Conservation (phyloP, 2,113 vertebrate genomes). For the Ahaetulla prasina region DNA sequence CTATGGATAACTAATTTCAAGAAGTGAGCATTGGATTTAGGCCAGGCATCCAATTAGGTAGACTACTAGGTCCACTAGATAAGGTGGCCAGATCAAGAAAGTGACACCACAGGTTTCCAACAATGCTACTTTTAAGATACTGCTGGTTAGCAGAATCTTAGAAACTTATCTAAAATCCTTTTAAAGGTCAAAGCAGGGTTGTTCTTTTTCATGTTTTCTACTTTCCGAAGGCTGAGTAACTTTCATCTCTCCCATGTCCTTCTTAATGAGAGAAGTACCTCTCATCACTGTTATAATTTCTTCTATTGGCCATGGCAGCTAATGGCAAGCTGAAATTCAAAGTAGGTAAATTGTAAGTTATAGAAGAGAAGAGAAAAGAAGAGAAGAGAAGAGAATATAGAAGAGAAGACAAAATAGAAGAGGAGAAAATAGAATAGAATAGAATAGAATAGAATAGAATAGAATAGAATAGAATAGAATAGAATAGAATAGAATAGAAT, state of each 20-base stretch:
- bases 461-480: no score
- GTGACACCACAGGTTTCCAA: neutral
- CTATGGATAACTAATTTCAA: neutral
- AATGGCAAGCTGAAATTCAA: neutral
- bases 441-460: no score
- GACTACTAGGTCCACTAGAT: no score
- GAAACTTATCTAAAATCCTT: neutral
- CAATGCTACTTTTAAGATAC: neutral
- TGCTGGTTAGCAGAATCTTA: neutral
- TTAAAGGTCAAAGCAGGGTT: neutral
- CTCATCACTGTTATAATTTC: neutral
- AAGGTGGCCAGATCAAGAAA: neutral
- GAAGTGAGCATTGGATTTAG: neutral
- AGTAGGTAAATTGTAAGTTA: neutral
- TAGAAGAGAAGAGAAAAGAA: no score
- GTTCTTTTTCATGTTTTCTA: neutral
- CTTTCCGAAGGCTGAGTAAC: neutral
- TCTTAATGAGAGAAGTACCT: neutral
- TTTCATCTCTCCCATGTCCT: neutral
- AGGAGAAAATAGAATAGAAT: no score
- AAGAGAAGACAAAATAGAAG: no score
- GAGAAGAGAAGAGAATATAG: no score
- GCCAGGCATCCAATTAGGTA: neutral
- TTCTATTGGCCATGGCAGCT: neutral
- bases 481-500: no score